These are phyloP conservation scores for Lutraria rhynchaena DNA, from an alignment of 1,140 invertebrate genomes.

Conservation along the genomic window DNA sequence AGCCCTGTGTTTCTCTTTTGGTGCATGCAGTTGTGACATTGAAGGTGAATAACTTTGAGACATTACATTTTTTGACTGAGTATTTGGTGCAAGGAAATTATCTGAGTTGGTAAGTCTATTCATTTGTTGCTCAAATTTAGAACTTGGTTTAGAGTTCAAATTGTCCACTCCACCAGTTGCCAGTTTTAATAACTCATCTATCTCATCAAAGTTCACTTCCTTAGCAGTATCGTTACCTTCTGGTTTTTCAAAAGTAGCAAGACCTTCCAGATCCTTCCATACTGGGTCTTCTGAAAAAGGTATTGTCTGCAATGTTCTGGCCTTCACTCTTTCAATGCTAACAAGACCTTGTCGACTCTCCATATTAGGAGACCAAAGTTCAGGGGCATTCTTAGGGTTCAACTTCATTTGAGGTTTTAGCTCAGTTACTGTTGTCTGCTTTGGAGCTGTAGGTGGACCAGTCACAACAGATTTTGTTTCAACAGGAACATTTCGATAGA, in stretches of 20 bases:
- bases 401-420: background rate
- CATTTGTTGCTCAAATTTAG: conserved; percentile 1
- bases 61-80: background rate
- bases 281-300: conserved; percentile 79
- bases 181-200: conserved; percentile 49
- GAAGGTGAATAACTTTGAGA: conserved; percentile 5
- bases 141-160: background rate
- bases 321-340: conserved; percentile 78
- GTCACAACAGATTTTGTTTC: conserved; percentile 21
- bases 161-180: conserved; percentile 44
- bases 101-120: background rate
- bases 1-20: conserved; percentile 7
- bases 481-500: conserved; percentile 41
- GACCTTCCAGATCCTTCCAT: conserved; percentile 79
- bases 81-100: background rate
- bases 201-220: conserved; percentile 51
- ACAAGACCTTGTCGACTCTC: conserved; percentile 75
- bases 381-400: conserved; percentile 47
- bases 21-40: conserved; percentile 7
- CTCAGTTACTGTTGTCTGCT: background rate
- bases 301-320: conserved; percentile 78
- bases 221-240: background rate
- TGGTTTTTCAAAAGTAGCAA: conserved; percentile 74
- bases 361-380: conserved; percentile 78
- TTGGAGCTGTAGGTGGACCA: background rate